Conservation (phyloP, 2,888 invertebrate genomes). For the Lucinisca nassula region DNA sequence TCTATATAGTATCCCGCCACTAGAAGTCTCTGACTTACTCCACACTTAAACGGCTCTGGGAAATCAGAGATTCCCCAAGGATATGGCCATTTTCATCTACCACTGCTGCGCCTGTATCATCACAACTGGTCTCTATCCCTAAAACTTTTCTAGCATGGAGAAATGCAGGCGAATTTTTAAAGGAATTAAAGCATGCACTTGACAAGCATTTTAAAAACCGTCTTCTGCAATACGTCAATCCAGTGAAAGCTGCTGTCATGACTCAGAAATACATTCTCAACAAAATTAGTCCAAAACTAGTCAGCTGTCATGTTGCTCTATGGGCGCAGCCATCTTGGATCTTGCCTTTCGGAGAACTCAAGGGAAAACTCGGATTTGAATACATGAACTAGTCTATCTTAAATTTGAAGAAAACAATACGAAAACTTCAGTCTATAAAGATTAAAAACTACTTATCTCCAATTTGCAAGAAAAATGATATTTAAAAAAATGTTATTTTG, state of each 20-base stretch:
- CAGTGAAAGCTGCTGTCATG: neutral
- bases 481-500: no score
- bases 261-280: no score
- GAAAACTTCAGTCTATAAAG: no score
- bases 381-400: no score
- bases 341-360: neutral
- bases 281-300: no score
- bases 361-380: constrained; percentile 10
- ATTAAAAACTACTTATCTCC: no score
- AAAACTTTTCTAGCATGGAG: constrained; percentile 87
- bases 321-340: constrained; percentile 85
- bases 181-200: no score
- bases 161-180: no score
- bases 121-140: constrained; percentile 99
- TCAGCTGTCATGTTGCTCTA: constrained; percentile 38
- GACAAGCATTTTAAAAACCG: neutral
- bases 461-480: no score
- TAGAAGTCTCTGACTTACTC: no score
- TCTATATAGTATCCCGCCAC: no score
- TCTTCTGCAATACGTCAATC: neutral
- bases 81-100: constrained; percentile 92
- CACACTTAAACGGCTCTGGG: constrained; percentile 92
- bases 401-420: no score
- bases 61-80: constrained; percentile 94
- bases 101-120: constrained; percentile 98